Evolutionary conservation across 2,113 vertebrate species (phyloP).

Genomic region (Tragelaphus buxtoni): DNA sequence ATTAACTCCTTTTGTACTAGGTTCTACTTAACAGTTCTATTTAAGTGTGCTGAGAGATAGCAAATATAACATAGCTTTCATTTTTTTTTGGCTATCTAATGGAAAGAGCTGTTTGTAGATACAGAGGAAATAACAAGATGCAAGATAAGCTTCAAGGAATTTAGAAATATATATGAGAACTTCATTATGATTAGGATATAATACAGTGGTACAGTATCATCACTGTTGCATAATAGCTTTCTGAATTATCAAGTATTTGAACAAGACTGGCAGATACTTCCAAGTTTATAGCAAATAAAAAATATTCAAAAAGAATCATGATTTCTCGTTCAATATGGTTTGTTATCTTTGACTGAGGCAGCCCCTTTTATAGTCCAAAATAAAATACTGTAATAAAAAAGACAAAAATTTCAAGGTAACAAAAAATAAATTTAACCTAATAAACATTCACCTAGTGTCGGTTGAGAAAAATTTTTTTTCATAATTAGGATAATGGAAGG

Average conservation of each 20-base stretch:
- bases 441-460: background rate
- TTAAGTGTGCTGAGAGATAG: background rate
- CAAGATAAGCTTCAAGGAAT: background rate
- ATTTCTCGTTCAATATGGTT: background rate
- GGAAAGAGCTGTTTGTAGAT: background rate
- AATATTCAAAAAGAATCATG: background rate
- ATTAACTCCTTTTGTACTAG: background rate
- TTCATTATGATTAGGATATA: background rate
- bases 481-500: slow-evolving; percentile 10
- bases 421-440: background rate
- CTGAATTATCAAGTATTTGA: background rate
- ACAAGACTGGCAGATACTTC: background rate
- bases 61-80: background rate
- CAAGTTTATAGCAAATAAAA: background rate
- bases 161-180: background rate
- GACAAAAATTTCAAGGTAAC: slow-evolving; percentile 4
- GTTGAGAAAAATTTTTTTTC: background rate
- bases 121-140: background rate
- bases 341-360: background rate
- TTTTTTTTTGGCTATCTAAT: background rate
- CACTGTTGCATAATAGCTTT: background rate
- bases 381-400: background rate
- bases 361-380: background rate
- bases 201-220: background rate
- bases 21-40: background rate